These are phyloP conservation scores for Cynocephalus volans DNA, from an alignment of 2,113 vertebrate species.

Conservation along the genomic window DNA sequence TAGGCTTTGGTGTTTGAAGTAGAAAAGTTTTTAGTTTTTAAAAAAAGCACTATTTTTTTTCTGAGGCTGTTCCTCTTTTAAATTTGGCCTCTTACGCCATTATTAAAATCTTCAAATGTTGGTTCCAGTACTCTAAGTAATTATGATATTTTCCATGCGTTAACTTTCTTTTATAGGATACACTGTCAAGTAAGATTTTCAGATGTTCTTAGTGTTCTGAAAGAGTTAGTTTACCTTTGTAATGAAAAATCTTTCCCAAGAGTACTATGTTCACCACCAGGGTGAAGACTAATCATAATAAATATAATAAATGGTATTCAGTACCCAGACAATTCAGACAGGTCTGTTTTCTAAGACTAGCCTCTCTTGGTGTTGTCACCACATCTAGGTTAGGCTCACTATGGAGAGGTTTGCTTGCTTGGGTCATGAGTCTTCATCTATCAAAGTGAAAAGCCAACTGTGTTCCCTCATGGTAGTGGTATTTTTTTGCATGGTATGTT, in stretches of 20 bases:
- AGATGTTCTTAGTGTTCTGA: conserved; percentile 12
- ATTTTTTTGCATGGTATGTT: conserved; percentile 7
- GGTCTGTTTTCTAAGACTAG: neutral
- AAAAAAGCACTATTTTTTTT: conserved; percentile 2
- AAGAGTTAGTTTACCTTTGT: conserved; percentile 1
- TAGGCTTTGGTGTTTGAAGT: conserved; percentile 34
- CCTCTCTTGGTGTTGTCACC: neutral
- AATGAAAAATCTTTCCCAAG: conserved; percentile 22
- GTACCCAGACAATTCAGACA: neutral
- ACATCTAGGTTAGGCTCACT: neutral
- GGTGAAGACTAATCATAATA: neutral
- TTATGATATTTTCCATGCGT: neutral
- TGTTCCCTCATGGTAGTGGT: neutral
- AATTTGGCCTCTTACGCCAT: neutral
- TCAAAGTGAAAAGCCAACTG: neutral
- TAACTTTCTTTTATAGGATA: neutral
- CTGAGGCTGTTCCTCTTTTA: conserved; percentile 25
- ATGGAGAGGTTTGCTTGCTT: neutral
- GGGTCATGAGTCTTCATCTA: neutral
- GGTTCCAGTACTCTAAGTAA: neutral
- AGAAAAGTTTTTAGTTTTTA: conserved; percentile 19
- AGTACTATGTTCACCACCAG: neutral
- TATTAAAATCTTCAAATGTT: conserved; percentile 59
- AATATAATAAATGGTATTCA: neutral
- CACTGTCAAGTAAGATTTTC: neutral